Evolutionary conservation across 1,140 invertebrate species (phyloP).

Genomic region (Plodia interpunctella): DNA sequence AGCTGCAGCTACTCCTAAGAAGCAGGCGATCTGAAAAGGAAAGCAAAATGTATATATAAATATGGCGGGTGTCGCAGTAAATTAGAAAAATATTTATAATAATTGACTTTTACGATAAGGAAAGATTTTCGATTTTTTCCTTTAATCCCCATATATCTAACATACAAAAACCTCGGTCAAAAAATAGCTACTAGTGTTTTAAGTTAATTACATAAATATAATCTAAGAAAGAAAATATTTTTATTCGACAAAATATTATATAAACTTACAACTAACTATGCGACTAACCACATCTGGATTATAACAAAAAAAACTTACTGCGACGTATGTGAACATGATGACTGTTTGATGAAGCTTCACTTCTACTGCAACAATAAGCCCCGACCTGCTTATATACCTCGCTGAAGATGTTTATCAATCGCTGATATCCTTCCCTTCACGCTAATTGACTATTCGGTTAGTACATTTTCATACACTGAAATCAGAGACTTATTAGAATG

Average conservation of each 20-base stretch:
- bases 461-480: slow-evolving; percentile 50
- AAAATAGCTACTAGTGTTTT: no score
- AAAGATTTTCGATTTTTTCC: no score
- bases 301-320: slow-evolving; percentile 39
- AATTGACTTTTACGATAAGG: no score
- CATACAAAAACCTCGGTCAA: no score
- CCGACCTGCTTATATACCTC: slow-evolving; percentile 19
- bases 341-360: slow-evolving; percentile 12
- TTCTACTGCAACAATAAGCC: background rate
- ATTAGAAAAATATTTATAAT: no score
- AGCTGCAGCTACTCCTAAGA: slow-evolving; percentile 43
- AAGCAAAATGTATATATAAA: slow-evolving; percentile 3
- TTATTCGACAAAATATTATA: no score
- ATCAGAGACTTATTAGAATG: slow-evolving; percentile 2
- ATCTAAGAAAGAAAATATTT: no score
- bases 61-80: no score
- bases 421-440: slow-evolving; percentile 57
- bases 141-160: no score
- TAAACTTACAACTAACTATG: no score
- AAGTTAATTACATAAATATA: no score
- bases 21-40: slow-evolving; percentile 44
- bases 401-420: slow-evolving; percentile 38
- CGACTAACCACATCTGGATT: no score
- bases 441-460: slow-evolving; percentile 63
- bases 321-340: slow-evolving; percentile 54